phyloP scores from a whole-genome alignment of 2,113 vertebrate genomes.

The Urocolius indicus region DNA sequence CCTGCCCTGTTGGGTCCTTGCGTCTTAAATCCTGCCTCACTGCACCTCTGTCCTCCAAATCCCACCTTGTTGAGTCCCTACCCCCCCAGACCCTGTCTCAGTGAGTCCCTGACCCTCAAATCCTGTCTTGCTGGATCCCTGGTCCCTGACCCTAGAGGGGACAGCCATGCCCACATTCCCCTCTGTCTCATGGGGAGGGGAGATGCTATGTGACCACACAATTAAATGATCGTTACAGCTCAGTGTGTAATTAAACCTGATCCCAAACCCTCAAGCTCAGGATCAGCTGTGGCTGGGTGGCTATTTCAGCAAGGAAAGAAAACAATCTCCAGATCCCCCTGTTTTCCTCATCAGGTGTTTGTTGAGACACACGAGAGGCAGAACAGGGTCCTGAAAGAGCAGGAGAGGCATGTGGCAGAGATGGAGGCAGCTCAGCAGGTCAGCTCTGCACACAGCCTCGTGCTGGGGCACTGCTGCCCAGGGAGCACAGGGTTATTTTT shows the following conservation, averaged over 20 bases:
- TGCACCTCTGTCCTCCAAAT: not conserved
- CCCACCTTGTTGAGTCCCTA: not conserved
- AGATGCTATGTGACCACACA: rapidly evolving
- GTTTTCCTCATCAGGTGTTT: not conserved
- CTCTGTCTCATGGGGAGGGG: rapidly evolving
- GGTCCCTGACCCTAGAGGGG: not conserved
- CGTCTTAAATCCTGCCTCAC: not conserved
- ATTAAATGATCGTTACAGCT: not conserved
- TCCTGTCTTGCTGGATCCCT: not conserved
- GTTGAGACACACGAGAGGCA: not conserved
- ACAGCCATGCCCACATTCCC: not conserved
- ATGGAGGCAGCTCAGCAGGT: not conserved
- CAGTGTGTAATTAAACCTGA: rapidly evolving
- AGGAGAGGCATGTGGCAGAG: not conserved
- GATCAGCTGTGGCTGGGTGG: not conserved
- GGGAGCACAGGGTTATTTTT: not conserved
- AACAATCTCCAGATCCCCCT: not conserved
- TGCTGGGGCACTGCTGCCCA: not conserved
- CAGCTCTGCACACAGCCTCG: not conserved
- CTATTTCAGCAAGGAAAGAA: not conserved
- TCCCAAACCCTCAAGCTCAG: rapidly evolving
- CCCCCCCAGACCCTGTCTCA: not conserved
- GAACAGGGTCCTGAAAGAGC: not conserved
- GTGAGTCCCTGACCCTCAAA: not conserved
- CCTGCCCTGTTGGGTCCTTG: not conserved